Base-by-base conservation (phyloP, 2,797 vertebrate species). In the Paguma larvata region DNA sequence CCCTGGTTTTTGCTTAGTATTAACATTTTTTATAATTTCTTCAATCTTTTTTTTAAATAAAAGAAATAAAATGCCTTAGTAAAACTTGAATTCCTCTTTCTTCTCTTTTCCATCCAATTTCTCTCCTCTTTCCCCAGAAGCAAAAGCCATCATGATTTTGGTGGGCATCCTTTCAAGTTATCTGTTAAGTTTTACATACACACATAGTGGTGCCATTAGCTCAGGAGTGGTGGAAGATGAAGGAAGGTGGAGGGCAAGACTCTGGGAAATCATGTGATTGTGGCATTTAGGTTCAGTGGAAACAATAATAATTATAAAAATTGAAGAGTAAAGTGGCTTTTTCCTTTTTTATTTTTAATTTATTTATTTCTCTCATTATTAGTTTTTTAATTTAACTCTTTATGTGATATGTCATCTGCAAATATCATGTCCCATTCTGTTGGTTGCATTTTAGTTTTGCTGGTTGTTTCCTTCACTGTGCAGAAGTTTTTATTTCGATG, bases 1-100 rank as follows among this genome's bases (percentile, higher is more conserved):
- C n/a, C n/a, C n/a, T n/a, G n/a, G n/a, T n/a, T n/a, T n/a, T n/a
- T n/a, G n/a, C n/a, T n/a, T n/a, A 85, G 5, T 67, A 27, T 46
- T 87, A 41, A 89, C 14, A 19, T 84, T 30, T 77, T 78, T 53
- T 83, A 67, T 86, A 67, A 84, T 92, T 93, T 68, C 11, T 93
- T 90, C n/a, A 90, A 90, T 73, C 51, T 27, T 53, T 16, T 53
- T 53, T 53, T 14, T 16, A 5, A 96, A 87, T 89, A 85, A 94
- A 89, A 89, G 6, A 62, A 72, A 62, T 51, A 56, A 90, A 59
- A 90, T 67, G 25, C 25, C 51, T 27, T 78, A 78, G 7, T 1
- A 65, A 51, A 93, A 78, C 68, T 32, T 14, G 15, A 73, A 62
- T 86, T 77, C 8, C 6, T 27, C 25, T 94, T 48, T 72, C 25